Base-by-base conservation (phyloP, 2,113 vertebrate species). In the Sardina pilchardus region DNA sequence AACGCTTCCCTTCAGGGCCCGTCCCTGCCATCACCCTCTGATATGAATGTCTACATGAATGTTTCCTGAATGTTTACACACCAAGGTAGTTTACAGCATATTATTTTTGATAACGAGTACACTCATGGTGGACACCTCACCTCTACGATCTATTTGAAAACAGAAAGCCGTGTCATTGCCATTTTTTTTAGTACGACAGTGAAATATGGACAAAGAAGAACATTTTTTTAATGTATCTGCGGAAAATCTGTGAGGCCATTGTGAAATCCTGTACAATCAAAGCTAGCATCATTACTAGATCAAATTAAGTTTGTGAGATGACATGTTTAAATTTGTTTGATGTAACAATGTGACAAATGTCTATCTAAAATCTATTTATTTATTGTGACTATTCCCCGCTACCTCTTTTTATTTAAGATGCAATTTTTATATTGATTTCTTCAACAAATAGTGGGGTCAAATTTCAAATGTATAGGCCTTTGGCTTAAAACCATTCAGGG, bases 11-110 rank as follows among this genome's bases (percentile, higher is more conserved):
- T 71, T 4, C 26, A 19, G 4, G 3, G 0, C 81, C 24, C 82
- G 21, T 36, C 48, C 48, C 30, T 14, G 81, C 81, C n/a, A 21
- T 24, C 81, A 24, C 12, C 39, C n/a, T 82, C 85, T 45, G 63
- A 83, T 53, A 85, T 88, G 30, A 88, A 88, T 89, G 81, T 53
- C 87, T 89, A 71, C 86, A 34, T 81, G 26, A 67, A 30, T 16
- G 56, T 24, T 84, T 85, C 56, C n/a, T 85, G 26, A 16, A 82
- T 85, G 75, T 88, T 89, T 88, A 89, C 89, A 67, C 34, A 45
- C 71, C 42, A 19, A 5, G 19, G n/a, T 12, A 71, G 82, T 81
- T 84, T 84, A 82, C 56, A 71, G 44, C 53, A 59, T 24, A 47
- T 34, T 56, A 19, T 82, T 83, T 85, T 88, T 86, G 43, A 75